Base-by-base conservation (phyloP, 2,113 vertebrate species). In the Daphoenositta chrysoptera region DNA sequence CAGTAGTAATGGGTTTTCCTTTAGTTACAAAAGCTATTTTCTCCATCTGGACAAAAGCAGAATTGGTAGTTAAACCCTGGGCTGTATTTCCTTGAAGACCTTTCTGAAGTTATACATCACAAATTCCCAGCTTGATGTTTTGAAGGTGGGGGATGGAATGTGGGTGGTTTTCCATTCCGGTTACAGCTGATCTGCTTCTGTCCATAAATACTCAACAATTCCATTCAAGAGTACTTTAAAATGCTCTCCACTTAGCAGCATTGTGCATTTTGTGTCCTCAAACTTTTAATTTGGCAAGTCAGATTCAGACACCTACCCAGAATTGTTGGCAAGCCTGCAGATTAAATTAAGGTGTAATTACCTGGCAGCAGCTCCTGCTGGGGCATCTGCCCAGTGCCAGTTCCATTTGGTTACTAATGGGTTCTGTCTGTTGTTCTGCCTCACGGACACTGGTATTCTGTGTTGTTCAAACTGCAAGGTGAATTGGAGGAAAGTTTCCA, bases 321-420 rank as follows among this genome's bases (percentile, higher is more conserved):
- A 47, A 57, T 6, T 39, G n/a, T 40, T 2, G 0, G 2, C 27
- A 42, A 51, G 30, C 31, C 48, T 69, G 71, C 23, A 30, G 68
- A 17, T 83, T 54, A 94, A 92, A 65, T 89, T 57, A 88, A 94
- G 91, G 70, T 87, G 80, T 90, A 51, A 85, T 40, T 71, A 84
- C 84, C 44, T 84, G 75, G 84, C 83, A 90, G 94, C 69, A 94
- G 88, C 83, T 95, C 57, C 83, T 94, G 89, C 96, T 96, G 97
- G 91, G 96, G 75, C 93, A 92, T 80, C 83, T 93, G 70, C 91
- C 60, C 82, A 75, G 66, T 31, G 54, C 33, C 33, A 40, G 15
- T 28, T 53, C 19, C 6, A 2, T 56, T 54, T 75, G 57, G 31
- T 68, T 90, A 81, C 70, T 69, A 16, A 53, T 24, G 83, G 40